A percentile compares a stretch with the other conserved stretches of the same genome.
phyloP scores from a whole-genome alignment of 1,140 invertebrate species.

The Euura saliciscinereae region DNA sequence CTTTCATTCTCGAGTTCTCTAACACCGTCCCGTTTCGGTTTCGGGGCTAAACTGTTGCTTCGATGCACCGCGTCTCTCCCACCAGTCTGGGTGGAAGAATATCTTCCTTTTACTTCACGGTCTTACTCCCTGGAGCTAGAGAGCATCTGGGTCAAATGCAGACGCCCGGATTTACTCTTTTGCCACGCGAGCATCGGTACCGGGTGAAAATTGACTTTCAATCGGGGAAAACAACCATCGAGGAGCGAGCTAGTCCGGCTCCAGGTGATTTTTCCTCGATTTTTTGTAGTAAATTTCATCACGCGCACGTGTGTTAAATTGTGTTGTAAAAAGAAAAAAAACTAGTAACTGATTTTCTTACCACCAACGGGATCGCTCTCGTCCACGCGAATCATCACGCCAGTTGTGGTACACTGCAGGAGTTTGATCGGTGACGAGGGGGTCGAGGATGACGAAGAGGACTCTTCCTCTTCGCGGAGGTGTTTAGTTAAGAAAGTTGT shows the following conservation, averaged over 20 bases:
- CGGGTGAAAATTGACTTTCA: no score
- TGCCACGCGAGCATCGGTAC: no score
- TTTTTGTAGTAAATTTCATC: no score
- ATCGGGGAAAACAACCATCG: no score
- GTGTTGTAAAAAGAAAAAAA: no score
- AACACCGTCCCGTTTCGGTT: not conserved
- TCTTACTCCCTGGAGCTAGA: no score
- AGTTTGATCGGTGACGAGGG: no score
- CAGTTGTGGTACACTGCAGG: not conserved
- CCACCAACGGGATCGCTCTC: constrained; percentile 85
- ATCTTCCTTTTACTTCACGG: not conserved
- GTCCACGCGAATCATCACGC: constrained; percentile 81
- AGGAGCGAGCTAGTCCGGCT: no score
- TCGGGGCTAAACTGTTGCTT: not conserved
- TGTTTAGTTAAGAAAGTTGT: not conserved
- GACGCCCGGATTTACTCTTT: no score
- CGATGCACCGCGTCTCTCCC: not conserved
- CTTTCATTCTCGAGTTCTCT: not conserved
- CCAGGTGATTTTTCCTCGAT: not conserved
- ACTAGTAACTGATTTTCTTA: constrained; percentile 58
- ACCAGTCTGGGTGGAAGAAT: not conserved
- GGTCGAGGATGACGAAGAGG: not conserved
- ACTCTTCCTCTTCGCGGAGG: constrained; percentile 14
- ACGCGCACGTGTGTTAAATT: no score
- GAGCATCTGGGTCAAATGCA: no score